A percentile compares a stretch with the other conserved stretches of the same genome.
phyloP scores from a whole-genome alignment of 2,113 vertebrate species.

The Dromas ardeola region DNA sequence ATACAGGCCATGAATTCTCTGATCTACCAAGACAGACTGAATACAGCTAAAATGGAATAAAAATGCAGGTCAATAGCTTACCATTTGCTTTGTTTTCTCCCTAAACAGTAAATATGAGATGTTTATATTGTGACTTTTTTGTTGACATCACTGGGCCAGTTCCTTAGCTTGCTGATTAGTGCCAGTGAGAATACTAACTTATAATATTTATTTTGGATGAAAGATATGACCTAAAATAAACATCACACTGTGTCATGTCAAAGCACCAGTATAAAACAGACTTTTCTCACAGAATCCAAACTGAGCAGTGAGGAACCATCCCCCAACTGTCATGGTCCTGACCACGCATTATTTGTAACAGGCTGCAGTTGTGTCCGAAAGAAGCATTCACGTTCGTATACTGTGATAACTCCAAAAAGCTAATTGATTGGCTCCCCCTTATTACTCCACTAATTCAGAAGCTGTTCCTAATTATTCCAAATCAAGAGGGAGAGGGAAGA shows the following conservation, averaged over 20 bases:
- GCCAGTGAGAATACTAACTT: neutral
- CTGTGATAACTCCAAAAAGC: neutral
- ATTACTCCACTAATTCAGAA: neutral
- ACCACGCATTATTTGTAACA: neutral
- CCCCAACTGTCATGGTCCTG: accelerated
- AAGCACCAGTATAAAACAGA: neutral
- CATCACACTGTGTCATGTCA: neutral
- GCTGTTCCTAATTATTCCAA: neutral
- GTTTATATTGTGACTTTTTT: neutral
- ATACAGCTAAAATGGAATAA: neutral
- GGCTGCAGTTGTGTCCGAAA: accelerated
- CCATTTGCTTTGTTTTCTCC: neutral
- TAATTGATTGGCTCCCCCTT: neutral
- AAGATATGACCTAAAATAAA: neutral
- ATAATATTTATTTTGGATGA: neutral
- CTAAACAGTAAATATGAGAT: neutral
- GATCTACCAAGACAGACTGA: neutral
- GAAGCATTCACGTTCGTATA: neutral
- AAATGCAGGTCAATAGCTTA: neutral
- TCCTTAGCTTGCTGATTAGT: neutral
- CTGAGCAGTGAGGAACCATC: neutral
- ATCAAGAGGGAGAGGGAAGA: neutral
- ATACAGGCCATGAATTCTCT: neutral
- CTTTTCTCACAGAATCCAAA: neutral
- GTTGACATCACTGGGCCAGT: neutral